Evolutionary conservation across 2,113 vertebrate genomes (phyloP), one percentile per base, ranked within the genome.

Genomic region (Mastomys natalensis): DNA sequence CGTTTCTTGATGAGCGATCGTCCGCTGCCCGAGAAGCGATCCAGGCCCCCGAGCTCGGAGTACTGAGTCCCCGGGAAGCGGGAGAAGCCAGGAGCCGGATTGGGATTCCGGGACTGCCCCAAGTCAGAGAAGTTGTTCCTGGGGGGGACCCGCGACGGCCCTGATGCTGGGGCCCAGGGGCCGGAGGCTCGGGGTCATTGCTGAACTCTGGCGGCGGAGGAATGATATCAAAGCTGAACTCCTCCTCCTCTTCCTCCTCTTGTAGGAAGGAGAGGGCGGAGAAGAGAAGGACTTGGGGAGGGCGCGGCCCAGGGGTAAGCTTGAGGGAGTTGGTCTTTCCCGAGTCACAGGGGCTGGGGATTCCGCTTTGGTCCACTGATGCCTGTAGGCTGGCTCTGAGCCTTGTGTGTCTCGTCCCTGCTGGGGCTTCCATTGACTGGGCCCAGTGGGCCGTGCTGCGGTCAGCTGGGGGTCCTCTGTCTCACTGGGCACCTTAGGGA

Each of bases 181-280:
- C 60, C 0, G 43, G 89, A 60, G 92, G 78, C 0, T 98, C 97
- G 0, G 9, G 96, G 64, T 98, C 98, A 0, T 99, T 99, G 96
- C 99, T 99, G 98, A 99, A 99, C 95, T 99, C 99, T 0, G 99
- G 99, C 0, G 99, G 99, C 0, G 99, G 99, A 3, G 99, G 99
- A 72, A 99, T 99, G 53, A 99, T 98, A 48, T 97, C 98, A 0
- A 89, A 99, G 62, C 89, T 97, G 74, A 99, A 86, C 91, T 97
- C 96, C 91, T 97, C 96, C 0, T 86, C 98, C 90, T 97, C 96
- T 90, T 97, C 96, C 0, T 87, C 21, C 92, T 89, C 78, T 77
- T 34, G 95, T 87, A 9, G 3, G 3, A 12, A 0, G 96, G 91
- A 0, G 19, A 97, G 15, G 98, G 55, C 0, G 82, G 93, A 37